Evolutionary conservation across 2,113 vertebrate genomes (phyloP), one percentile per base, ranked within the genome.

Genomic region (Sylvietta virens): DNA sequence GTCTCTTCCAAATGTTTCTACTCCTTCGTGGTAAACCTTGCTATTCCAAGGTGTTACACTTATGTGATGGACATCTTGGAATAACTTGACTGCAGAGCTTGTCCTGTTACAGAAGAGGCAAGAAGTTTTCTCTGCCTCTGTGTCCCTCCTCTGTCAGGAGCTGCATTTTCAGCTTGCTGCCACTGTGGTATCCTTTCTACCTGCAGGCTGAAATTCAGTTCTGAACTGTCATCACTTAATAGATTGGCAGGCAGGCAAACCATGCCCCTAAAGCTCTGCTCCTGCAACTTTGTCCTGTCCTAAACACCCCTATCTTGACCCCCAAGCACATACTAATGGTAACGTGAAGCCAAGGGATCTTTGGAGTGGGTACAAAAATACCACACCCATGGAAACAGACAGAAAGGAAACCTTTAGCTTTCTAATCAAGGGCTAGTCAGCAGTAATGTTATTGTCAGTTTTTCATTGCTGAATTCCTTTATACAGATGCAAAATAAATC

Each of bases 241-340:
- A 58, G 39, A 56, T 45, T 44, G 61, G 12, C 27, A 82, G 70
- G 14, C 10, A 35, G 9, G 2, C 47, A 69, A 85, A 15, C 27
- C 1, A 1, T 31, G 9, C 44, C 31, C 6, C 7, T 7, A 16
- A 31, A 57, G 3, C 42, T 65, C 45, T 86, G 44, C 8, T 40
- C 21, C 45, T 47, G 24, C 31, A 54, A 14, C 15, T 77, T 58
- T 62, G 40, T 69, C 45, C 44, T 45, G 28, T 50, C 44, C 39
- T 5, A 4, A 67, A 35, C 26, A 10, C 4, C 17, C 28, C 28
- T 35, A 13, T 67, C 58, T 70, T 74, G 11, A 20, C 30, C 14
- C 28, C 10, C 0, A 0, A 37, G 31, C 37, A 45, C n/a, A 37
- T 2, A 3, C 2, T 11, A 3, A 8, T 26, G 27, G 12, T 31